Percentiles rank a stretch among this genome's conserved stretches.
Evolutionary conservation across 2,888 invertebrate species (phyloP).

Genomic region (Chymomyza caudatula): DNA sequence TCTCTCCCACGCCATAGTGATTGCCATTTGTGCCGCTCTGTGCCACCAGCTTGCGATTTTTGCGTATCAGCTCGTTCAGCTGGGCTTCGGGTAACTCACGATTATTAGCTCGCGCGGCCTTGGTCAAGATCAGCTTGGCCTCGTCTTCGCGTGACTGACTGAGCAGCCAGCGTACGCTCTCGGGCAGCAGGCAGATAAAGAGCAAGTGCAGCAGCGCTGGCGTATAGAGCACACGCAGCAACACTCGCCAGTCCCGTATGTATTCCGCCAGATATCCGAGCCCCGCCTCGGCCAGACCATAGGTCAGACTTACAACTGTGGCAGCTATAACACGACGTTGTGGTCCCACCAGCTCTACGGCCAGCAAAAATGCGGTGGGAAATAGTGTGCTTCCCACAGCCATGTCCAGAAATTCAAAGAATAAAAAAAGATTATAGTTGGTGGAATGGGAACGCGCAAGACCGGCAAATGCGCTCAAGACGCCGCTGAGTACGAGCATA

Average conservation of each 20-base stretch:
- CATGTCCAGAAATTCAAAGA: slow-evolving; percentile 85
- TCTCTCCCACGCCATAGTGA: slow-evolving; percentile 52
- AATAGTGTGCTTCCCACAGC: slow-evolving; percentile 84
- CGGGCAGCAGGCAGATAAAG: slow-evolving; percentile 83
- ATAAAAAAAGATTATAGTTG: slow-evolving; percentile 84
- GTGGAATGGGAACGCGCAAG: slow-evolving; percentile 83
- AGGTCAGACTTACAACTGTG: slow-evolving; percentile 83
- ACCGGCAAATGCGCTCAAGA: slow-evolving; percentile 82
- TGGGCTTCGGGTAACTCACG: slow-evolving; percentile 51
- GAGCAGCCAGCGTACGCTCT: slow-evolving; percentile 87
- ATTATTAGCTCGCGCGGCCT: slow-evolving; percentile 81
- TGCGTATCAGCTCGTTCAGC: slow-evolving; percentile 43
- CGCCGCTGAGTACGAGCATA: slow-evolving; percentile 79
- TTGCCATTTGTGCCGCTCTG: slow-evolving; percentile 21
- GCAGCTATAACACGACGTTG: slow-evolving; percentile 85
- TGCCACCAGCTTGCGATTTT: slow-evolving; percentile 46
- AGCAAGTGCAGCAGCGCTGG: slow-evolving; percentile 84
- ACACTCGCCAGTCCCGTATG: slow-evolving; percentile 83
- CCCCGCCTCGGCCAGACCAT: slow-evolving; percentile 84
- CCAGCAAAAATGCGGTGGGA: slow-evolving; percentile 84
- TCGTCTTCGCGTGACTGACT: slow-evolving; percentile 80
- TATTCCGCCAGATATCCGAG: slow-evolving; percentile 84
- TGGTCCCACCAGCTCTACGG: slow-evolving; percentile 88
- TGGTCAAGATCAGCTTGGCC: slow-evolving; percentile 81
- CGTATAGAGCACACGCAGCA: slow-evolving; percentile 82